These are phyloP conservation scores for Eupristina koningsbergeri DNA, from an alignment of 1,140 invertebrate genomes.

Conservation along the genomic window DNA sequence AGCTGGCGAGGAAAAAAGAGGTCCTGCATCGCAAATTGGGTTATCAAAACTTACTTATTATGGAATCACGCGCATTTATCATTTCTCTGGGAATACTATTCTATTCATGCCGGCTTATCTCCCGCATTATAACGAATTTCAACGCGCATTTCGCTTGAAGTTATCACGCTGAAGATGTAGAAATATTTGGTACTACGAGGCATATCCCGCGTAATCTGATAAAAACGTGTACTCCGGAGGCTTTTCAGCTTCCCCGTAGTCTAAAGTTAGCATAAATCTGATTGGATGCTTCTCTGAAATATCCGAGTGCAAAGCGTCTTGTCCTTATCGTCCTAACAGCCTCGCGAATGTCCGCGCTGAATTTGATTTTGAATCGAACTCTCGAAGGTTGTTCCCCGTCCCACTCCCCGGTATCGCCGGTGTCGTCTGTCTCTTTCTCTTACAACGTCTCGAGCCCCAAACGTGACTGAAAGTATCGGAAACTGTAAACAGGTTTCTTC, in stretches of 20 bases:
- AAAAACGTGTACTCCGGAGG: constrained; percentile 25
- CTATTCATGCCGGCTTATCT: constrained; percentile 12
- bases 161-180: constrained; percentile 33
- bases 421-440: background rate
- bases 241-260: background rate
- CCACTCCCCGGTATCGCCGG: background rate
- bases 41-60: constrained; percentile 10
- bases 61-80: constrained; percentile 8
- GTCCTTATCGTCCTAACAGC: constrained; percentile 28
- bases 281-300: constrained; percentile 34
- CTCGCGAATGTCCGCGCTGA: constrained; percentile 38
- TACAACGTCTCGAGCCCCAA: constrained; percentile 15
- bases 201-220: constrained; percentile 27
- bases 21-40: background rate
- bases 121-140: constrained; percentile 33
- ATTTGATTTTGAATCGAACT: constrained; percentile 44
- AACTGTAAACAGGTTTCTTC: constrained; percentile 50
- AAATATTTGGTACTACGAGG: constrained; percentile 41
- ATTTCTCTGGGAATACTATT: constrained; percentile 14
- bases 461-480: constrained; percentile 49
- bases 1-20: background rate
- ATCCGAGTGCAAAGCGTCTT: constrained; percentile 19
- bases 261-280: constrained; percentile 45
- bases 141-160: constrained; percentile 19
- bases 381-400: constrained; percentile 26